These are phyloP conservation scores for Eumeta japonica DNA, from an alignment of 1,140 invertebrate species.

Conservation along the genomic window DNA sequence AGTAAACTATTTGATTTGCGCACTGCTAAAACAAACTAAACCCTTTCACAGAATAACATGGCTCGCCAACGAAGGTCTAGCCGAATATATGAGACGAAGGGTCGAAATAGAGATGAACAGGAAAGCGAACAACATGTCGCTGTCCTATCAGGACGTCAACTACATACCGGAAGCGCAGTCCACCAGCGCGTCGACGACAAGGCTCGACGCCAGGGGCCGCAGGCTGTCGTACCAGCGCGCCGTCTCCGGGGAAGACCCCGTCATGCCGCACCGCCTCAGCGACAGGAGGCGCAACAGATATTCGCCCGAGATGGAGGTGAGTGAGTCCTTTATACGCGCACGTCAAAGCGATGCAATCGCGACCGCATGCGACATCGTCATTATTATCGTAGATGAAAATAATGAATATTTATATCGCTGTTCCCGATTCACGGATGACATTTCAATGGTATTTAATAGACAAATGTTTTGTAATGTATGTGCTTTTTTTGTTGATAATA, in stretches of 20 bases:
- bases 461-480: no score
- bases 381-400: no score
- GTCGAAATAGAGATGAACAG: conserved; percentile 33
- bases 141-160: conserved; percentile 35
- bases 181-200: conserved; percentile 17
- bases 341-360: no score
- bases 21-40: neutral
- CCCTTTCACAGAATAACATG: conserved; percentile 34
- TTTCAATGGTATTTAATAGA: no score
- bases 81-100: conserved; percentile 33
- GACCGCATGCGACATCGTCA: no score
- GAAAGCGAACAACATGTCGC: conserved; percentile 24
- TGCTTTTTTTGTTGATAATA: no score
- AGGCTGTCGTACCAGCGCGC: conserved; percentile 40
- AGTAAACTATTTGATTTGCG: neutral
- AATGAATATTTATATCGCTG: no score
- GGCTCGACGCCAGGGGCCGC: conserved; percentile 26
- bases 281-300: no score
- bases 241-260: conserved; percentile 41
- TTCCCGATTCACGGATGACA: no score
- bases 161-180: conserved; percentile 30
- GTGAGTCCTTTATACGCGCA: no score
- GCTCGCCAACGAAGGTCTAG: conserved; percentile 38
- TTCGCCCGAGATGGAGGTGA: no score
- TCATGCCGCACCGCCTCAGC: conserved; percentile 13